Base-by-base conservation (phyloP, 2,888 invertebrate genomes). In the Agrotis puta region DNA sequence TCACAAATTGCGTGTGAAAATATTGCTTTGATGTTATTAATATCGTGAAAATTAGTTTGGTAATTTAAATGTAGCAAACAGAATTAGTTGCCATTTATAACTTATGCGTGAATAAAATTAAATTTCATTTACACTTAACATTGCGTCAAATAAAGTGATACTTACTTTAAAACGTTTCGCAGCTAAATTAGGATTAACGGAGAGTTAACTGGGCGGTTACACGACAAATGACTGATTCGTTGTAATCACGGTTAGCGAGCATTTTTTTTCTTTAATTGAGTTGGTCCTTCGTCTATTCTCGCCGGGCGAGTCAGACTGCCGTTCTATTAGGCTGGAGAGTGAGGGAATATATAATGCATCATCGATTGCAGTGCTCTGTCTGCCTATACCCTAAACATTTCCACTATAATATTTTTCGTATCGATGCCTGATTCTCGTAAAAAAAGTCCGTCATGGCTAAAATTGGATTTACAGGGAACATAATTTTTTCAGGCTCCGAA, bases 161-260 rank as follows among this genome's bases (percentile, higher is more conserved):
- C 18, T 50, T 45, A 48, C 20, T 27, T 65, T 64, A n/a, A 65
- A 64, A 57, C 18, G 50, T 3, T 20, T 14, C 18, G 45, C 9
- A 27, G 50, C 27, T 61, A 27, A 67, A 54, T 48, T 48, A 50
- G 48, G 24, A 22, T 78, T 78, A 63, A 67, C 79, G 51, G 24
- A 43, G 68, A 70, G 75, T 69, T 75, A 61, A 61, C 43, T 18
- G 47, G 48, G 56, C 53, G 51, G 73, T 78, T 50, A 61, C 57
- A 56, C 54, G 54, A 62, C 27, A 70, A 75, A 64, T 70, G 51
- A 79, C 33, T 66, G 59, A 75, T 66, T 57, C 53, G 16, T 18
- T 33, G 56, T 59, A 56, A 79, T 51, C 65, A 70, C 78, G 56
- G 24, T 62, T 45, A 27, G 33, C 2, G 3, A 4, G n/a, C 45